phyloP scores from a whole-genome alignment of 2,888 invertebrate species.

The Bimastos eiseni region DNA sequence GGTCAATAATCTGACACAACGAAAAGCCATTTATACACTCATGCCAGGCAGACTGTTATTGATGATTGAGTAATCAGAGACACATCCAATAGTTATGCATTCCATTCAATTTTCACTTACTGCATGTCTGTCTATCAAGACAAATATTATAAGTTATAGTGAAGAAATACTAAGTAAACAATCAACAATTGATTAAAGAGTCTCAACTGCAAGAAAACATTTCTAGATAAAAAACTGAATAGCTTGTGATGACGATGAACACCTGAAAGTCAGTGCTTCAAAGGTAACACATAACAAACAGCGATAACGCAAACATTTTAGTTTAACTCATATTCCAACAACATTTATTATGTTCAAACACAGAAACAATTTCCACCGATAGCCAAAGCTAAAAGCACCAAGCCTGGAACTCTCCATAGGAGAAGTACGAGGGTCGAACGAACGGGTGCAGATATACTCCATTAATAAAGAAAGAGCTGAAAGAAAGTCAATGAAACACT shows the following conservation, averaged over 20 bases:
- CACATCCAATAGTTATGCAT: neutral
- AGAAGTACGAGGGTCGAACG: too few relatives aligned
- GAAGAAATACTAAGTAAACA: neutral
- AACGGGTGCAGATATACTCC: too few relatives aligned
- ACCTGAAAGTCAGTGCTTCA: neutral
- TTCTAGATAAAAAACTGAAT: neutral
- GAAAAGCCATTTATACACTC: neutral
- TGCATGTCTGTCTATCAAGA: neutral
- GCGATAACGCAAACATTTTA: neutral
- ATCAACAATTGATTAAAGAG: neutral
- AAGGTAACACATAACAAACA: neutral
- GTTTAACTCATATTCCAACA: neutral
- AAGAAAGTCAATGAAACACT: too few relatives aligned
- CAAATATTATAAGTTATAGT: neutral
- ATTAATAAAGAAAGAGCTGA: too few relatives aligned
- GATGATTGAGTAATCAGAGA: neutral
- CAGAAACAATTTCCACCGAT: neutral
- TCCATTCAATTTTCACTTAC: neutral
- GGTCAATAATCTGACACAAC: neutral
- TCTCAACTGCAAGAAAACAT: neutral
- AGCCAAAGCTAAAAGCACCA: neutral
- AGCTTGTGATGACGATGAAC: neutral
- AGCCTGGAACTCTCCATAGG: too few relatives aligned
- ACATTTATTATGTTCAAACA: neutral
- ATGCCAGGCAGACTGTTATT: neutral